Base-by-base conservation (phyloP, 1,140 invertebrate species). In the Meloidogyne chitwoodi region DNA sequence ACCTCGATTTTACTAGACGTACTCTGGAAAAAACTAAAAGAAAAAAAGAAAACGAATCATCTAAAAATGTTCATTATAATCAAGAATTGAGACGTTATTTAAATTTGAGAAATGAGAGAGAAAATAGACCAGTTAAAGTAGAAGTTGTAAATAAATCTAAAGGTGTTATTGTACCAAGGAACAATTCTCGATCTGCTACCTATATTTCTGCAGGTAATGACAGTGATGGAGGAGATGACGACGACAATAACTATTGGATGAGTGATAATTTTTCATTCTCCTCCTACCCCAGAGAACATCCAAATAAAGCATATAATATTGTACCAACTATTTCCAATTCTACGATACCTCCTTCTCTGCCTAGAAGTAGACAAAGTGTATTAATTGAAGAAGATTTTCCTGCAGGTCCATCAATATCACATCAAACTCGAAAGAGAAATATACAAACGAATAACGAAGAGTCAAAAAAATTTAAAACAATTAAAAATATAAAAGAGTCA, bases 21-120 rank as follows among this genome's bases (percentile, higher is more conserved):
- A 48, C 44, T 11, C 26, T 72, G 12, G 61, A 65, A 1, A 29
- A 11, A 11, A 24, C 70, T 24, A 48, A n/a, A 14, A n/a, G 26
- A 19, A 22, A 29, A 48, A 10, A n/a, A 26, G n/a, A 29, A 72
- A 64, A 22, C 11, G 19, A 29, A 1, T 5, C 24, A 0, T 3
- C 64, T 0, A 72, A 72, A 68, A 72, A 72, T 72, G 1, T 72
- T 2, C 24, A 24, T 8, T 72, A 72, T 27, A 72, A 72, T 16
- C 41, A 72, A 11, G 27, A 67, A 11, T 26, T 73, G 14, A 27
- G 70, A 29, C 24, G 63, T 1, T 66, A 62, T 3, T 3, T 73
- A 14, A n/a, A 61, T 8, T n/a, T 72, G 24, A 16, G 70, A 64
- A 72, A 64, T 10, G 70, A 72, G 4, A 19, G 19, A n/a, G 62